These are phyloP conservation scores for Eubasilissa splendida DNA, from an alignment of 2,888 invertebrate species.

Conservation along the genomic window DNA sequence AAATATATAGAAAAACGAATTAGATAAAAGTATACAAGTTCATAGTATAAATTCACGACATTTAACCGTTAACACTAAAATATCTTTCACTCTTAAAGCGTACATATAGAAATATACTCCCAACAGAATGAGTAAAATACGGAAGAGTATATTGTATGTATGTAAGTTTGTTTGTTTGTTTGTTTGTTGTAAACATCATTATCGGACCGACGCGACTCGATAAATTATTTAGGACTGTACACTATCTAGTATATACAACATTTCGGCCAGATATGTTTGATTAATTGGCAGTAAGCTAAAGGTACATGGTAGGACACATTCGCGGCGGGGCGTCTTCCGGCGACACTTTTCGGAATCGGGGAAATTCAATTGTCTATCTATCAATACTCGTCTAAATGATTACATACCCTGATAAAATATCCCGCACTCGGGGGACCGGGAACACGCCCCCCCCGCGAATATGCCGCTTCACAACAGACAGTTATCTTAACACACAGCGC, in stretches of 20 bases:
- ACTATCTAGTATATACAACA: conserved; percentile 76
- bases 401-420: conserved; percentile 58
- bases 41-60: conserved; percentile 59
- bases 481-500: conserved; percentile 50
- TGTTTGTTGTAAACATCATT: conserved; percentile 61
- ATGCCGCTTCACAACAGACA: conserved; percentile 55
- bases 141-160: conserved; percentile 53
- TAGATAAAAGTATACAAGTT: conserved; percentile 59
- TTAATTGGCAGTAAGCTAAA: conserved; percentile 67
- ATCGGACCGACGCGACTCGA: conserved; percentile 75
- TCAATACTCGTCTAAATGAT: conserved; percentile 56
- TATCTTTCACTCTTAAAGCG: conserved; percentile 59
- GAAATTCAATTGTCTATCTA: conserved; percentile 58
- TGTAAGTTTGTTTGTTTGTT: conserved; percentile 36
- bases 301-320: conserved; percentile 64
- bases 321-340: conserved; percentile 49
- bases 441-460: conserved; percentile 24
- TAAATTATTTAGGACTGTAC: conserved; percentile 75
- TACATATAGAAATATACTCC: conserved; percentile 58
- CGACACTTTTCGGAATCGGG: conserved; percentile 44
- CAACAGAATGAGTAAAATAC: conserved; percentile 57
- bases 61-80: conserved; percentile 59
- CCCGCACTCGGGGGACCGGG: conserved; percentile 41
- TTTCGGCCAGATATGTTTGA: conserved; percentile 60
- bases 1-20: conserved; percentile 58